phyloP scores from a whole-genome alignment of 1,140 invertebrate species.

The Caerostris darwini region DNA sequence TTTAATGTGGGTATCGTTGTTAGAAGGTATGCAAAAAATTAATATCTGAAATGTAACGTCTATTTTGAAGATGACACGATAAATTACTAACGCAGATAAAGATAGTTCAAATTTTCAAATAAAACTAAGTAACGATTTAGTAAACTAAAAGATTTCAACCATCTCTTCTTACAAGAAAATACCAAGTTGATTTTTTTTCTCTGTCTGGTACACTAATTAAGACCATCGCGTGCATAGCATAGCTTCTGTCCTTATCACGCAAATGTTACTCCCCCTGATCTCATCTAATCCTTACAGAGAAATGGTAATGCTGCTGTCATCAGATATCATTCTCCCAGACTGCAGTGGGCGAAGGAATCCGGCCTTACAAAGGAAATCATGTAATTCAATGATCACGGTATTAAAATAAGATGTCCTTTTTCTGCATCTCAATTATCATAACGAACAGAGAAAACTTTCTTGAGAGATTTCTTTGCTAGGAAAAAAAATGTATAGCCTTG shows the following conservation, averaged over 20 bases:
- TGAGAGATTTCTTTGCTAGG: not conserved
- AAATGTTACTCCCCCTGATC: not conserved
- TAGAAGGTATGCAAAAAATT: no score
- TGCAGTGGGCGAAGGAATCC: conserved; percentile 34
- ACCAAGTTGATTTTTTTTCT: not conserved
- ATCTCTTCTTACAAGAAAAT: no score
- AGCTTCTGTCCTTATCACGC: conserved; percentile 24
- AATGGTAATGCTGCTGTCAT: conserved; percentile 49
- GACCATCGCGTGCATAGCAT: not conserved
- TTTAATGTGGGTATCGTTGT: no score
- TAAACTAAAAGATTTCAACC: no score
- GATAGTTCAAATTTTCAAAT: no score
- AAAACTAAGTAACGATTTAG: no score
- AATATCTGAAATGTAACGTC: no score
- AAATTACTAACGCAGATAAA: no score
- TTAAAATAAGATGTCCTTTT: conserved; percentile 35
- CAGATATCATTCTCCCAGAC: conserved; percentile 13
- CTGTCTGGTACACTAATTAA: conserved; percentile 22
- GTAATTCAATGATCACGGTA: conserved; percentile 50
- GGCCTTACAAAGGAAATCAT: conserved; percentile 57
- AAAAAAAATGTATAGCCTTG: not conserved
- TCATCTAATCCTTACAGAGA: conserved; percentile 45
- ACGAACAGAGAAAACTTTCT: not conserved
- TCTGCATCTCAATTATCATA: conserved; percentile 58
- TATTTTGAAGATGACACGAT: no score